Base-by-base conservation (phyloP, 2,113 vertebrate genomes). In the Marmota monax region DNA sequence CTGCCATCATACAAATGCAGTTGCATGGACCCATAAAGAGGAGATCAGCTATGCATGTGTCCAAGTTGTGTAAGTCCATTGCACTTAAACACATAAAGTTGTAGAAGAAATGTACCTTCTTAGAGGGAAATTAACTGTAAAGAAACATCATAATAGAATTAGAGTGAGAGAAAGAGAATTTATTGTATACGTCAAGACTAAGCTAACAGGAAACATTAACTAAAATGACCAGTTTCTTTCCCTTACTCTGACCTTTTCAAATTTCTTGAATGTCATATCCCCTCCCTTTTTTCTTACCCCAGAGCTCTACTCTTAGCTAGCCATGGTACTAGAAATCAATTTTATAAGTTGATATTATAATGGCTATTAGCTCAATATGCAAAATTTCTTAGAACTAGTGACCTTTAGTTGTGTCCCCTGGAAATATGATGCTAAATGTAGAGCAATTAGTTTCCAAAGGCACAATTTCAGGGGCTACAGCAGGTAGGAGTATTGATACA, bases 161-260 rank as follows among this genome's bases (percentile, higher is more conserved):
- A 84, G 48, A 89, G 74, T 67, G 45, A n/a, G 48, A 92, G 73
- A 73, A 86, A 78, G 37, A 61, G 34, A 84, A 93, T 83, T 93
- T 78, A 58, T 20, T 67, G 12, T 67, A 16, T 69, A 37, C 51
- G 27, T 51, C 42, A 76, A 42, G 51, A 85, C 27, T 96, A 34
- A 94, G 18, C 34, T 94, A 63, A 85, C 9, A 84, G 80, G 32
- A 56, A 65, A 77, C 23, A 72, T 56, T 37, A 78, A 56, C 22
- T 32, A 84, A 42, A 89, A 65, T 34, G n/a, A 51, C 39, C 51
- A 73, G 12, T 58, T 94, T 80, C 45, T 74, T 92, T 90, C 51
- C 29, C 37, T 76, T 88, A 70, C 14, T 77, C n/a, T 84, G 42
- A 63, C 39, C 39, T 11, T 82, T 96, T 5, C 89, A 77, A 58